A percentile compares a stretch with the other conserved stretches of the same genome.
Conservation (phyloP, 2,797 vertebrate species). For the Philypnodon macrostomus region DNA sequence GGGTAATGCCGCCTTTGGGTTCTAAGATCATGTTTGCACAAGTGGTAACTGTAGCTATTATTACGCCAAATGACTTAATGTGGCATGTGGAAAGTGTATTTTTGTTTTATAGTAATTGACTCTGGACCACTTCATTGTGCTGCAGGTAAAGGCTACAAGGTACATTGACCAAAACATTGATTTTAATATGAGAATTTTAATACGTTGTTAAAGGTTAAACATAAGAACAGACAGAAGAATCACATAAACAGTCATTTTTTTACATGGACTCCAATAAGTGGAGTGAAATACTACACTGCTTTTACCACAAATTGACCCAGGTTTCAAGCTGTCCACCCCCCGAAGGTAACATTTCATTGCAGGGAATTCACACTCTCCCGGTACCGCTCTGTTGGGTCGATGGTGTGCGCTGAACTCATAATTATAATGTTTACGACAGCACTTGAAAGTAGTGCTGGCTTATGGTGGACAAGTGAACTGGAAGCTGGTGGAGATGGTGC, state of each 20-base stretch:
- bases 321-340: conserved; percentile 39
- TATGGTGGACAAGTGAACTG: conserved; percentile 49
- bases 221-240: conserved; percentile 3
- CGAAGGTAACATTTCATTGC: conserved; percentile 58
- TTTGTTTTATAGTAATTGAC: conserved; percentile 20
- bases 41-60: conserved; percentile 19
- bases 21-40: conserved; percentile 13
- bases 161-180: background rate
- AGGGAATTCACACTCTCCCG: conserved; percentile 53
- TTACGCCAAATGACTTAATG: conserved; percentile 15
- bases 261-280: conserved; percentile 16
- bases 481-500: conserved; percentile 61
- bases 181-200: conserved; percentile 10
- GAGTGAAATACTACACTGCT: conserved; percentile 33
- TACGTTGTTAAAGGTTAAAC: conserved; percentile 8
- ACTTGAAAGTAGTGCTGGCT: conserved; percentile 60
- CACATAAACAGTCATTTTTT: conserved; percentile 15
- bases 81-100: conserved; percentile 8
- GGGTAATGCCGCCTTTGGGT: conserved; percentile 23
- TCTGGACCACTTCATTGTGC: conserved; percentile 3
- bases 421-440: conserved; percentile 68
- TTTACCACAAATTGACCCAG: conserved; percentile 42
- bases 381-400: conserved; percentile 43
- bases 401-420: conserved; percentile 60
- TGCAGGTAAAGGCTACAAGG: conserved; percentile 2